Evolutionary conservation across 2,113 vertebrate species (phyloP).

Genomic region (Pristiophorus japonicus): DNA sequence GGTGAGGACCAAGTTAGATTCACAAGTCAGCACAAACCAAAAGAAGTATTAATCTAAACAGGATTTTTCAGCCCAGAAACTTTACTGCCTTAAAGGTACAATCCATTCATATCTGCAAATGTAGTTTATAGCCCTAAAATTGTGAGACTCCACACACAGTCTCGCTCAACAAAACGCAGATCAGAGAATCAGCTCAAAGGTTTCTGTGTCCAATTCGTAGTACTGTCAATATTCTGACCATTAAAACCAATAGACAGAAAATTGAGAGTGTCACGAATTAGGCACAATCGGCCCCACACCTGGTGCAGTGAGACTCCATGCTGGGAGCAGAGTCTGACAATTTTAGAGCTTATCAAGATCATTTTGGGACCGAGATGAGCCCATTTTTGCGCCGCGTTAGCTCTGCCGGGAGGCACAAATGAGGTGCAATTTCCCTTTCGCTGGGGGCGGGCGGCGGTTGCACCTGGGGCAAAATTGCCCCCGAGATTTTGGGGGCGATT

Average conservation of each 20-base stretch:
- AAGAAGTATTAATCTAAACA: background rate
- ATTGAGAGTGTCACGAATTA: background rate
- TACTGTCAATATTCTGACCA: background rate
- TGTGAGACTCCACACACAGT: background rate
- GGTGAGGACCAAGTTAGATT: constrained; percentile 1
- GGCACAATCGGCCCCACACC: too few relatives aligned
- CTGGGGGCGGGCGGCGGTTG: too few relatives aligned
- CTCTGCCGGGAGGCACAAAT: too few relatives aligned
- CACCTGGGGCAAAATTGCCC: too few relatives aligned
- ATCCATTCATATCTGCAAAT: background rate
- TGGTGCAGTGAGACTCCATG: background rate
- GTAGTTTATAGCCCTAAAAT: background rate
- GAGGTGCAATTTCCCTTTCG: too few relatives aligned
- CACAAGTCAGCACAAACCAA: constrained; percentile 17
- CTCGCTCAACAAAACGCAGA: background rate
- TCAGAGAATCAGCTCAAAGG: background rate
- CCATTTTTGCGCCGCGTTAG: too few relatives aligned
- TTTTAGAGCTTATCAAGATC: background rate
- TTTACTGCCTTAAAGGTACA: background rate
- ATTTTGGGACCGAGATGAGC: too few relatives aligned
- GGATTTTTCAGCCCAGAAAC: too few relatives aligned
- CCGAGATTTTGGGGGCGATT: too few relatives aligned
- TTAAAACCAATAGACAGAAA: background rate
- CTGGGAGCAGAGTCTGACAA: background rate
- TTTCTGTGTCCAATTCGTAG: background rate